These are phyloP conservation scores for Betta splendens DNA, from an alignment of 2,797 vertebrate species.

Conservation along the genomic window DNA sequence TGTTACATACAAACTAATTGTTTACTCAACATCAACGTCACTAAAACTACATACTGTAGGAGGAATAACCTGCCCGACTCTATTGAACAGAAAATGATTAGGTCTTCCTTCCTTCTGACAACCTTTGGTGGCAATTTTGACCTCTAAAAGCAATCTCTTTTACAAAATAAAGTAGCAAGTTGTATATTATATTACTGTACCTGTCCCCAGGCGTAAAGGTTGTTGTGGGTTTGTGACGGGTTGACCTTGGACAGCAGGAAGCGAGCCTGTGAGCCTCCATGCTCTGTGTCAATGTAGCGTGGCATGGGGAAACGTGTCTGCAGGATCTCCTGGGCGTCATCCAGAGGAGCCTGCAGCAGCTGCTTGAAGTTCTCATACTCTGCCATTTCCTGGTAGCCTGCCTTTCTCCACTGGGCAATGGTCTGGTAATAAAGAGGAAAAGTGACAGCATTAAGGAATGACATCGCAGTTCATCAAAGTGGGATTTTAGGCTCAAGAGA, in stretches of 20 bases:
- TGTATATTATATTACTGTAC: slow-evolving; percentile 64
- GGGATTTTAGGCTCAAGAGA: not conserved
- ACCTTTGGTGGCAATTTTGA: not conserved
- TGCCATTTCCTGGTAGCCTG: slow-evolving; percentile 95
- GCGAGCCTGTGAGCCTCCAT: slow-evolving; percentile 90
- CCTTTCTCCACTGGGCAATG: slow-evolving; percentile 96
- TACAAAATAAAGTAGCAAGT: not conserved
- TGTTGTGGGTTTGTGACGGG: slow-evolving; percentile 98
- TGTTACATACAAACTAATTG: not conserved
- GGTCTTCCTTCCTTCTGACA: not conserved
- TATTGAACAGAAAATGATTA: not conserved
- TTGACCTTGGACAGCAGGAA: slow-evolving; percentile 99
- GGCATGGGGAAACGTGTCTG: slow-evolving; percentile 97
- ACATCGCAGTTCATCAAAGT: not conserved
- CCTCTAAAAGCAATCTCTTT: not conserved
- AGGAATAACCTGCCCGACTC: not conserved
- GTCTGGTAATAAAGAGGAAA: slow-evolving; percentile 77
- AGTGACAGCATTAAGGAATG: not conserved
- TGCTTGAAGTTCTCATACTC: slow-evolving; percentile 99
- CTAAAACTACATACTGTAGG: too few species aligned
- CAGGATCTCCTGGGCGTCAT: slow-evolving; percentile 95
- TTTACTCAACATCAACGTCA: not conserved
- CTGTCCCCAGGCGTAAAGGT: slow-evolving; percentile 95
- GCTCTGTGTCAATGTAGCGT: slow-evolving; percentile 93
- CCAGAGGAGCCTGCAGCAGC: slow-evolving; percentile 93